These are phyloP conservation scores for Orthonevra nobilis DNA, from an alignment of 2,888 invertebrate genomes.

Conservation along the genomic window DNA sequence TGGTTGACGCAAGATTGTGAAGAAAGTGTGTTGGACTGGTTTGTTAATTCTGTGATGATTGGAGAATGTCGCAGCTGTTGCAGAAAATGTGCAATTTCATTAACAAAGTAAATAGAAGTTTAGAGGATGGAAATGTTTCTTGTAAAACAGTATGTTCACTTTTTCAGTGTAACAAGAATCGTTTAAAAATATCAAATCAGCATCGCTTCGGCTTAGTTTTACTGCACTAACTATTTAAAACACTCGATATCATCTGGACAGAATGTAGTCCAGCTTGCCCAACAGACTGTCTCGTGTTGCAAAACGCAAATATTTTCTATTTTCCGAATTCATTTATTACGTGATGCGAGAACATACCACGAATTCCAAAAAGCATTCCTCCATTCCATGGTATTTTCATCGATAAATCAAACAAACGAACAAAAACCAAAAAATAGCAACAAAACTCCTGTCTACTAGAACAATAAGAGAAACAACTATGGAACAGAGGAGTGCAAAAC, in stretches of 20 bases:
- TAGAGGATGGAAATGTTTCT: too few species aligned
- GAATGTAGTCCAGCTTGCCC: background rate
- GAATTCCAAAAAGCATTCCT: slow-evolving; percentile 36
- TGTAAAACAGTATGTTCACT: too few species aligned
- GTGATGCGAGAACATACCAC: slow-evolving; percentile 38
- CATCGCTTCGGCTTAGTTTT: too few species aligned
- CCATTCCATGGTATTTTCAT: slow-evolving; percentile 45
- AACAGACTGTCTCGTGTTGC: slow-evolving; percentile 24
- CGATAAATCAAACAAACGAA: slow-evolving; percentile 56
- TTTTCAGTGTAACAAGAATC: too few species aligned
- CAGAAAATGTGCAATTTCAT: too few species aligned
- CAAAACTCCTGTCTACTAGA: slow-evolving; percentile 9
- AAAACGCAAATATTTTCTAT: slow-evolving; percentile 5
- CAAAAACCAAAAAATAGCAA: slow-evolving; percentile 19
- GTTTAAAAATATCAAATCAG: too few species aligned
- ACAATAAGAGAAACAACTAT: slow-evolving; percentile 2
- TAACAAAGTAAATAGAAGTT: too few species aligned
- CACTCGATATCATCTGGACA: background rate
- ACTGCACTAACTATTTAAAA: too few species aligned
- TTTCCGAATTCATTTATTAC: slow-evolving; percentile 25
- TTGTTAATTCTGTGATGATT: too few species aligned
- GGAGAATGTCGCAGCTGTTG: too few species aligned
- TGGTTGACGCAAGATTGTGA: too few species aligned
- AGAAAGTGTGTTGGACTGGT: too few species aligned
- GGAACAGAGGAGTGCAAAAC: slow-evolving; percentile 13